Base-by-base conservation (phyloP, 1,140 invertebrate genomes). In the Cotesia vestalis region DNA sequence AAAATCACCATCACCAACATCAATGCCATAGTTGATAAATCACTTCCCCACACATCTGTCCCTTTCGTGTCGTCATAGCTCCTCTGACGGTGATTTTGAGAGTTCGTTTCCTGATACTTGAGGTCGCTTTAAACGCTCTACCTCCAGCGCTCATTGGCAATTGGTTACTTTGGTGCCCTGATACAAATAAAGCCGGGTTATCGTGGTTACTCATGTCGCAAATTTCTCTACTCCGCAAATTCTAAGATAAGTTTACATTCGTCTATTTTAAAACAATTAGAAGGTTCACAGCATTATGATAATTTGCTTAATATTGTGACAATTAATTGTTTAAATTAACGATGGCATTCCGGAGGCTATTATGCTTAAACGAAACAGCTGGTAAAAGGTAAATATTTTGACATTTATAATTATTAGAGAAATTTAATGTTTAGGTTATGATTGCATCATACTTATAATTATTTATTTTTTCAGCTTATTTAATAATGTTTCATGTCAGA, bases 311-410 rank as follows among this genome's bases (percentile, higher is more conserved):
- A 34, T 34, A 51, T 71, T 71, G 1, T 63, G 40, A 40, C 20
- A 66, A 57, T 57, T 46, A 35, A 62, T 61, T 61, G 4, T 55
- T 27, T 62, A 12, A 36, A 9, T 35, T 12, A 4, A 57, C 20
- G 11, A 84, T 84, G 80, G 77, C 78, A 34, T 46, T 72, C 12
- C 78, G 76, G 57, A 74, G 77, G 35, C 75, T 83, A 53, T 71
- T 84, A 62, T 62, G 73, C 63, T 73, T 81, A 51, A 66, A 73
- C 52, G 69, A 78, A 72, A 53, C 74, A 14, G 63, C 75, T 5
- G 74, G 64, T 55, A 81, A 64, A 81, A 81, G 80, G 82, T 83
- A 77, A 77, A 66, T 20, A 9, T 20, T 20, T 46, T 62, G 4
- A 51, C 4, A 36, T 4, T 6, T 69, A 72, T 38, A 36, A 57